A percentile compares a stretch with the other conserved stretches of the same genome.
Conservation (phyloP, 2,888 invertebrate genomes). For the Aquatica leii region DNA sequence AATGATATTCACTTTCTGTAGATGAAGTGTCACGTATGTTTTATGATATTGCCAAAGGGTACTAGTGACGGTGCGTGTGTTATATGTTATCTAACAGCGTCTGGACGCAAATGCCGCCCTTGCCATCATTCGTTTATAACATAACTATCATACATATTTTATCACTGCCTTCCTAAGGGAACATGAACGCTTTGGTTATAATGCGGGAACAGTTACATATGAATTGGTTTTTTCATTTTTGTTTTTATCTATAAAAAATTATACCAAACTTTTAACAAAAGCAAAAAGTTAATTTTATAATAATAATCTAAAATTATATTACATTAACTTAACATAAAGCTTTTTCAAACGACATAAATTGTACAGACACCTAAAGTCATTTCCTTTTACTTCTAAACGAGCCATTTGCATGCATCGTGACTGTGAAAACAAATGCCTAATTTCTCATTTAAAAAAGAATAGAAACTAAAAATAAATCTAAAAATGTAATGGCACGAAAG, state of each 20-base stretch:
- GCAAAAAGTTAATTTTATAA: constrained; percentile 4
- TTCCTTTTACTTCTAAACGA: constrained; percentile 52
- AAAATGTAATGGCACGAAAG: background rate
- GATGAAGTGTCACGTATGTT: constrained; percentile 45
- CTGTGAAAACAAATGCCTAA: constrained; percentile 52
- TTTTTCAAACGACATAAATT: constrained; percentile 50
- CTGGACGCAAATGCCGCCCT: constrained; percentile 33
- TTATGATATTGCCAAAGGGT: constrained; percentile 43
- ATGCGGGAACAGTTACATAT: constrained; percentile 3
- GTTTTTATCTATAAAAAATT: constrained; percentile 2
- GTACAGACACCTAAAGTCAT: constrained; percentile 52
- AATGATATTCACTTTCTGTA: constrained; percentile 38
- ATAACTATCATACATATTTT: constrained; percentile 42
- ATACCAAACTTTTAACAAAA: too few relatives aligned
- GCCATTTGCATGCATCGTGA: constrained; percentile 50
- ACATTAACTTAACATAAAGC: constrained; percentile 15
- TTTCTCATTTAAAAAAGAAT: constrained; percentile 48
- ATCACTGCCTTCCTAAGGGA: constrained; percentile 40
- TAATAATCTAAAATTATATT: constrained; percentile 3
- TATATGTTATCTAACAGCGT: constrained; percentile 36
- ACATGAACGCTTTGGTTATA: constrained; percentile 20
- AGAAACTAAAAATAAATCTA: constrained; percentile 44
- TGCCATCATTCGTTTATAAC: constrained; percentile 39
- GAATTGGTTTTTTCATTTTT: constrained; percentile 6
- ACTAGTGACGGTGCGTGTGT: constrained; percentile 42